These are phyloP conservation scores for Alcedo quadribrachys DNA, from an alignment of 2,797 vertebrate genomes.

Conservation along the genomic window DNA sequence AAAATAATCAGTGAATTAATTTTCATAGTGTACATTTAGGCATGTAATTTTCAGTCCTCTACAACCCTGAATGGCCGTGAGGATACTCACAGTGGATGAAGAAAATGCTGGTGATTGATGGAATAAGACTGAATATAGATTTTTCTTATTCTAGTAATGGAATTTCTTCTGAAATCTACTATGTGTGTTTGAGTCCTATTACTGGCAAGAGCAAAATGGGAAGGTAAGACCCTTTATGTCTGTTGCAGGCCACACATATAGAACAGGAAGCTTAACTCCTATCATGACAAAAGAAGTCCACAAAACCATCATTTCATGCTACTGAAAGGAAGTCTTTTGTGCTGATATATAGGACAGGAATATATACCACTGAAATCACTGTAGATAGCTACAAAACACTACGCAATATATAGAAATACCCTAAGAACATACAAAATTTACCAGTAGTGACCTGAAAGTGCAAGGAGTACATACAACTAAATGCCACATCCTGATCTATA, in stretches of 20 bases:
- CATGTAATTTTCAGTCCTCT: not conserved
- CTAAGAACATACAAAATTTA: constrained; percentile 63
- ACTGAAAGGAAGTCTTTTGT: not conserved
- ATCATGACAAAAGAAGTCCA: constrained; percentile 51
- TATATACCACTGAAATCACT: constrained; percentile 50
- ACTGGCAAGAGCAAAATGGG: constrained; percentile 40
- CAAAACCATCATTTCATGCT: constrained; percentile 43
- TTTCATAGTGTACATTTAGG: constrained; percentile 34
- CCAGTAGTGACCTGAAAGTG: constrained; percentile 60
- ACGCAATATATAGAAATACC: constrained; percentile 23
- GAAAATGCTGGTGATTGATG: constrained; percentile 51
- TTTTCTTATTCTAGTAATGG: constrained; percentile 30
- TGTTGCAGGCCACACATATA: constrained; percentile 53
- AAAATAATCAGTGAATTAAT: constrained; percentile 68
- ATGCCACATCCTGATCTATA: constrained; percentile 49
- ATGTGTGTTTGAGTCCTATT: constrained; percentile 30
- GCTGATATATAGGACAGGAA: constrained; percentile 27
- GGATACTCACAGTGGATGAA: constrained; percentile 52
- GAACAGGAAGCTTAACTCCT: constrained; percentile 35
- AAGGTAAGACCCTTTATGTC: constrained; percentile 40
- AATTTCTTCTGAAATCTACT: constrained; percentile 43
- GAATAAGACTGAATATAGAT: constrained; percentile 29
- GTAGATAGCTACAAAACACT: constrained; percentile 38
- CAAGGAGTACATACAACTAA: constrained; percentile 58
- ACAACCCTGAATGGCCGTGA: not conserved